These are phyloP conservation scores for Corythaeola cristata DNA, from an alignment of 2,113 vertebrate species.

Conservation along the genomic window DNA sequence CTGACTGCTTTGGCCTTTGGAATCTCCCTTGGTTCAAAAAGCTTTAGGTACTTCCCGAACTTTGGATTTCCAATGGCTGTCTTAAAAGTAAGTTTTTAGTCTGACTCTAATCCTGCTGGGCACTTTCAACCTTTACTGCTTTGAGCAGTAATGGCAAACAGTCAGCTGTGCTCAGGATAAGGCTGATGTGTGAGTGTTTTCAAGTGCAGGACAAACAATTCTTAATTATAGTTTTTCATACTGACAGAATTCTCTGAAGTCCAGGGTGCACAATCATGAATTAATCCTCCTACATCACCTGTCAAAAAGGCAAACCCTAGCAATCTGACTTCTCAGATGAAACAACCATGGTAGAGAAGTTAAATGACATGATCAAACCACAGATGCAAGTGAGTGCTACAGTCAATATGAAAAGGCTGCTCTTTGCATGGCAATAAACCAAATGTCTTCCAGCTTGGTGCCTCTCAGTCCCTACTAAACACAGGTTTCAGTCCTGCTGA, in stretches of 20 bases:
- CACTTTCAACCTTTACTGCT: background rate
- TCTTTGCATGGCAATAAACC: constrained; percentile 1
- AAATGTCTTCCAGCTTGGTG: background rate
- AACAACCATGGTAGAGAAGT: background rate
- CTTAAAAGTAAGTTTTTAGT: background rate
- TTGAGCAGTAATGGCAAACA: background rate
- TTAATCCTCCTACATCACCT: background rate
- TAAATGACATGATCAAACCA: background rate
- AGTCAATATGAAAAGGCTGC: background rate
- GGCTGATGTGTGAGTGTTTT: background rate
- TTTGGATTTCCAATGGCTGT: background rate
- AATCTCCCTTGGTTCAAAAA: background rate
- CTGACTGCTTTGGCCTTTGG: background rate
- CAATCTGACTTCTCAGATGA: background rate
- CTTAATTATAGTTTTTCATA: background rate
- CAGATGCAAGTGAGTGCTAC: background rate
- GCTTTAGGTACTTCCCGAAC: background rate
- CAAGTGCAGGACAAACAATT: background rate
- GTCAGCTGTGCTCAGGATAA: background rate
- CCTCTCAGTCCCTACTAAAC: background rate
- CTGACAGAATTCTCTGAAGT: background rate
- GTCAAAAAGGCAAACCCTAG: background rate
- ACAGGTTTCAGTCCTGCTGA: background rate
- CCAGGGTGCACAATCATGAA: background rate
- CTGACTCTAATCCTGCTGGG: background rate